These are phyloP conservation scores for Brachionus paranguensis DNA, from an alignment of 1,140 invertebrate genomes.

Conservation along the genomic window DNA sequence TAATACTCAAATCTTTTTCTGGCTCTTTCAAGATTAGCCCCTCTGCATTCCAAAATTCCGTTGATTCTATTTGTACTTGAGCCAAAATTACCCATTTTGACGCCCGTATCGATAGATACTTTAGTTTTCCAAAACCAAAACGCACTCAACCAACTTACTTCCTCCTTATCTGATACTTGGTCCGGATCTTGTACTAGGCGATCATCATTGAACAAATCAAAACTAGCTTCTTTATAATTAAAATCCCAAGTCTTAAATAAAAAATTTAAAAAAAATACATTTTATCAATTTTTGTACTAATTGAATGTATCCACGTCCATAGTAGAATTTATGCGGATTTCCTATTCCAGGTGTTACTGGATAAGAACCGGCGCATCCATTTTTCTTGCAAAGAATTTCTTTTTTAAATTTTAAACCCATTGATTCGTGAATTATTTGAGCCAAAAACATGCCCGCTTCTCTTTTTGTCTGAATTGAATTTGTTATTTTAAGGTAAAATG, in stretches of 20 bases:
- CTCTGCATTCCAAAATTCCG: conserved; percentile 3
- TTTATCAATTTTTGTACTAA: not conserved
- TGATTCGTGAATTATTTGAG: conserved; percentile 15
- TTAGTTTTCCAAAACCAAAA: conserved; percentile 17
- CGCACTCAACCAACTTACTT: conserved; percentile 1
- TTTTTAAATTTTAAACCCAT: not conserved
- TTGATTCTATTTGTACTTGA: not conserved
- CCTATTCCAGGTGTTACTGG: not conserved
- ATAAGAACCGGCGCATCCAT: not conserved
- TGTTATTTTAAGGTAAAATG: not conserved
- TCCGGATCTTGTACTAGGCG: not conserved
- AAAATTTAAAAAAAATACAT: not conserved
- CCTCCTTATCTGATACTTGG: not conserved
- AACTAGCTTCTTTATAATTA: conserved; percentile 7
- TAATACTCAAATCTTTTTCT: not conserved
- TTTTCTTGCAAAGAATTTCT: not conserved
- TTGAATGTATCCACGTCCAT: conserved; percentile 28
- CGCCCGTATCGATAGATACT: not conserved
- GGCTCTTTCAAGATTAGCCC: not conserved
- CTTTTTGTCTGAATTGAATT: not conserved
- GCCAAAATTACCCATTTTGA: not conserved
- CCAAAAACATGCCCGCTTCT: conserved; percentile 12
- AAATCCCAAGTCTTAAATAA: conserved; percentile 6
- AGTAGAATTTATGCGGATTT: not conserved
- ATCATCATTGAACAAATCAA: not conserved